A percentile compares a stretch with the other conserved stretches of the same genome.
phyloP scores from a whole-genome alignment of 2,888 invertebrate genomes.

The Itoplectis maculator region DNA sequence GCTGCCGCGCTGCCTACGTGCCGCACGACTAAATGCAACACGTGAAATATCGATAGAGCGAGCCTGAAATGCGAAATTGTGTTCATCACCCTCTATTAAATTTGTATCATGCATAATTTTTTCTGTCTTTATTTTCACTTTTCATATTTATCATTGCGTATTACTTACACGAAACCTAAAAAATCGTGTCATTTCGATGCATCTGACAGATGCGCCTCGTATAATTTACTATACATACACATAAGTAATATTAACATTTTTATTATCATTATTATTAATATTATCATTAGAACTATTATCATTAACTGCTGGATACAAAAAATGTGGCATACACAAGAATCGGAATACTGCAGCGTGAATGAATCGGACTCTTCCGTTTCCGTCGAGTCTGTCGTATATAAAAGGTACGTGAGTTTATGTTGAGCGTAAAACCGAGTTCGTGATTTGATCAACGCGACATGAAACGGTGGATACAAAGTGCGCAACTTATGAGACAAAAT shows the following conservation, averaged over 20 bases:
- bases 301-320: conserved; percentile 24
- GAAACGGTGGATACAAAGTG: conserved; percentile 2
- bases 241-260: background rate
- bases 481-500: conserved; percentile 7
- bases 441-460: conserved; percentile 23
- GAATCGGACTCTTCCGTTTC: background rate
- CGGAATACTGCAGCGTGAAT: conserved; percentile 12
- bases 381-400: background rate
- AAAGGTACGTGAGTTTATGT: conserved; percentile 23
- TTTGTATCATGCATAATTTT: too few species aligned
- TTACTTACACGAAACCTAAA: background rate
- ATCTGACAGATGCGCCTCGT: background rate
- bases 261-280: background rate
- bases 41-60: conserved; percentile 35
- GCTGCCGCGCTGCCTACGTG: conserved; percentile 17
- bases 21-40: conserved; percentile 25
- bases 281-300: background rate
- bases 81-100: conserved; percentile 2
- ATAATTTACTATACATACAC: conserved; percentile 13
- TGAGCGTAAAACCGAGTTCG: background rate
- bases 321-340: background rate
- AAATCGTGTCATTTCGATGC: background rate
- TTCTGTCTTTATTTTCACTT: background rate
- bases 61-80: conserved; percentile 31
- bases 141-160: background rate